These are phyloP conservation scores for Tupaia tana DNA, from an alignment of 2,113 vertebrate genomes.

Conservation along the genomic window DNA sequence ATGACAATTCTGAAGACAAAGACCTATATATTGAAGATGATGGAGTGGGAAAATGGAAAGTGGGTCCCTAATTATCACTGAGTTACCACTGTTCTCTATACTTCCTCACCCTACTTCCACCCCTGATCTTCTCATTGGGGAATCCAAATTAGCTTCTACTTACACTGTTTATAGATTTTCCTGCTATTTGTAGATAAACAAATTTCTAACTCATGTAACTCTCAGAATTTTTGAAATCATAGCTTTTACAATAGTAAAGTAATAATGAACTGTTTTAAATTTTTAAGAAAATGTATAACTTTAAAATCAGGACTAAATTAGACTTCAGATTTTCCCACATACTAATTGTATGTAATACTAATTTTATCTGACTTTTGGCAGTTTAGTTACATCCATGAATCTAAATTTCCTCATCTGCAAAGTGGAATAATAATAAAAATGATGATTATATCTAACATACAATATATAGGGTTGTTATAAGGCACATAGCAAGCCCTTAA, in stretches of 20 bases:
- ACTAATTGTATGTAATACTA: neutral
- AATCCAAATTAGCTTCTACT: neutral
- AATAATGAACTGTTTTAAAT: conserved; percentile 12
- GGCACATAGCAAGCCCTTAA: neutral
- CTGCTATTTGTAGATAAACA: neutral
- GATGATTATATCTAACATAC: neutral
- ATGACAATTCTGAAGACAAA: neutral
- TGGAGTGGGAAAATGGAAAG: neutral
- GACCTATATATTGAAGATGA: neutral
- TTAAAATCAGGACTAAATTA: neutral
- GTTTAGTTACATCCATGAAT: neutral
- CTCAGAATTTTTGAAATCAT: neutral
- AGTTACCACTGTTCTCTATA: neutral
- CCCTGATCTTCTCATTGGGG: neutral
- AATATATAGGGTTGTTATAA: neutral
- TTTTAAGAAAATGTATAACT: neutral
- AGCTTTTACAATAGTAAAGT: conserved; percentile 40
- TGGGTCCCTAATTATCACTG: neutral
- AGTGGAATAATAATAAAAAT: neutral
- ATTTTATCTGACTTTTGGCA: neutral
- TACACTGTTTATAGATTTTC: neutral
- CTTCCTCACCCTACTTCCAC: neutral
- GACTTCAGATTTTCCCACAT: conserved; percentile 4
- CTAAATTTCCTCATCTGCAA: neutral
- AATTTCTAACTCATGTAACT: neutral